Evolutionary conservation across 1,140 invertebrate species (phyloP).

Genomic region (Telenomus remus): DNA sequence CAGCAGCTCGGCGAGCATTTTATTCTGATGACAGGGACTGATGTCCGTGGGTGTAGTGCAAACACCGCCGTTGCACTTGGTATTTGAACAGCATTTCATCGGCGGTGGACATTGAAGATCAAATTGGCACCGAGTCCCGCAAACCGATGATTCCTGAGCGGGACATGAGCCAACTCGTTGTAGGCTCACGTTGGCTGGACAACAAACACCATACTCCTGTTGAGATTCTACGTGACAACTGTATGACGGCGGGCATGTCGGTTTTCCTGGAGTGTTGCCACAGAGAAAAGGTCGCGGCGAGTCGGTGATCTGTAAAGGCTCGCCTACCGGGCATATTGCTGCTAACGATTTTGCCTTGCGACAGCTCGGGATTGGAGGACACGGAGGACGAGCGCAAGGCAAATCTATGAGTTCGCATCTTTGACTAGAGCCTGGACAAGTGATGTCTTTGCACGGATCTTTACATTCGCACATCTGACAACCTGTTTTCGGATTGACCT

Average conservation of each 20-base stretch:
- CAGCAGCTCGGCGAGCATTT: constrained; percentile 84
- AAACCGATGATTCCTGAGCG: constrained; percentile 72
- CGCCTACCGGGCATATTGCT: constrained; percentile 85
- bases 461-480: constrained; percentile 87
- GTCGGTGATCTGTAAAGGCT: constrained; percentile 86
- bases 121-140: constrained; percentile 81
- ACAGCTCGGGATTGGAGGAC: constrained; percentile 89
- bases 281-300: constrained; percentile 86
- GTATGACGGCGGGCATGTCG: constrained; percentile 87
- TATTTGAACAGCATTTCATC: constrained; percentile 86
- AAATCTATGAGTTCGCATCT: constrained; percentile 87
- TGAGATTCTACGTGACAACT: constrained; percentile 84
- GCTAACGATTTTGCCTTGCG: constrained; percentile 78
- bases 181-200: constrained; percentile 84
- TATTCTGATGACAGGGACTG: constrained; percentile 83
- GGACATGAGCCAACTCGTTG: constrained; percentile 87
- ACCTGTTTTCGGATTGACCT: constrained; percentile 77
- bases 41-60: constrained; percentile 64
- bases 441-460: constrained; percentile 85
- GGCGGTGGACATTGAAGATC: constrained; percentile 87
- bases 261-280: constrained; percentile 86
- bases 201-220: constrained; percentile 91
- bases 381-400: constrained; percentile 84
- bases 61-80: constrained; percentile 67
- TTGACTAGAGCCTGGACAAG: constrained; percentile 82